These are phyloP conservation scores for Scotopteryx bipunctaria DNA, from an alignment of 2,888 invertebrate species.

Conservation along the genomic window DNA sequence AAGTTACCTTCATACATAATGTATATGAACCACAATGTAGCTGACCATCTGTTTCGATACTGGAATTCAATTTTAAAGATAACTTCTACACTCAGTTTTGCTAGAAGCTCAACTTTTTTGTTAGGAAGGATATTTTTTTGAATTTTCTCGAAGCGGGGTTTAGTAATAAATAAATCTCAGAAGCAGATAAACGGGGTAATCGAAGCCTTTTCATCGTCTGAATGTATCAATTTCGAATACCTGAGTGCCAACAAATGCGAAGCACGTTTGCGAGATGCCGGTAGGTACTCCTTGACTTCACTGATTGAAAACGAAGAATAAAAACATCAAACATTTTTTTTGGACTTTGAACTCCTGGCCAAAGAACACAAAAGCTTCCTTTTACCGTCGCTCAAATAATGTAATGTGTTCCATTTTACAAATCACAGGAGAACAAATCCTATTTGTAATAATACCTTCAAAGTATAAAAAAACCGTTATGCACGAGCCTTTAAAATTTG, in stretches of 20 bases:
- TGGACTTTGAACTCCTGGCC: slow-evolving; percentile 4
- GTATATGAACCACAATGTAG: too few species aligned
- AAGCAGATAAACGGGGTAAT: slow-evolving; percentile 32
- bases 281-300: slow-evolving; percentile 43
- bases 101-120: too few species aligned
- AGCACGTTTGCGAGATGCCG: slow-evolving; percentile 48
- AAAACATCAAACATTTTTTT: slow-evolving; percentile 29
- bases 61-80: too few species aligned
- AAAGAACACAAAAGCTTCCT: slow-evolving; percentile 2
- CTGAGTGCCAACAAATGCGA: slow-evolving; percentile 36
- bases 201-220: slow-evolving; percentile 38
- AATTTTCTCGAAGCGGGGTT: neutral
- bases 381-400: neutral
- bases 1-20: too few species aligned
- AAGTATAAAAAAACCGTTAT: slow-evolving; percentile 20
- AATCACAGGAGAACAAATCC: slow-evolving; percentile 11
- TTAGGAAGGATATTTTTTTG: neutral
- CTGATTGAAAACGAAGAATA: slow-evolving; percentile 53
- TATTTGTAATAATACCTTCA: slow-evolving; percentile 9
- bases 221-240: slow-evolving; percentile 39
- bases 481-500: slow-evolving; percentile 32
- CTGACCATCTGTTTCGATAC: too few species aligned
- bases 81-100: too few species aligned
- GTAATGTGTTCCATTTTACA: slow-evolving; percentile 6
- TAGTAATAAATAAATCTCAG: slow-evolving; percentile 26